phyloP scores from a whole-genome alignment of 2,888 invertebrate species.

The Plebejus anna region DNA sequence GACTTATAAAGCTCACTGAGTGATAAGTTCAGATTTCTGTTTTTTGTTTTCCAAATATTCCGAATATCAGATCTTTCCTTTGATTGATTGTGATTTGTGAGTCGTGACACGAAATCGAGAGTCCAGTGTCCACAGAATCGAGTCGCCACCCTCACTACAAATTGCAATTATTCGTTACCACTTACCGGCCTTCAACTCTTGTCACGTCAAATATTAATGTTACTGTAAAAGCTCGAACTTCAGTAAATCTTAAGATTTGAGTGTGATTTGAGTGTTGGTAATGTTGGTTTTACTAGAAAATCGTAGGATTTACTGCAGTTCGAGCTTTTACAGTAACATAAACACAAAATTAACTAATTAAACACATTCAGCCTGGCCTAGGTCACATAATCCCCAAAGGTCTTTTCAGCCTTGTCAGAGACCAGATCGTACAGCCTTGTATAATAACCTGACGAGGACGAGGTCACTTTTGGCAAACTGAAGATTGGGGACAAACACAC shows the following conservation, averaged over 20 bases:
- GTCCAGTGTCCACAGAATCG: background rate
- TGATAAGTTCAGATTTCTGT: too few species aligned
- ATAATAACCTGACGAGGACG: background rate
- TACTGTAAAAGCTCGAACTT: too few species aligned
- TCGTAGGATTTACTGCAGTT: too few species aligned
- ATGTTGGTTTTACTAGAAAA: too few species aligned
- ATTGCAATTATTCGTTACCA: background rate
- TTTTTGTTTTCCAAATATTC: too few species aligned
- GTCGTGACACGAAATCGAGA: background rate
- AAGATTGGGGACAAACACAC: slow-evolving; percentile 1
- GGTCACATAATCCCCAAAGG: slow-evolving; percentile 10
- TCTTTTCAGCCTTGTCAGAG: background rate
- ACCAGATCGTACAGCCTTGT: too few species aligned
- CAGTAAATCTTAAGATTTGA: too few species aligned
- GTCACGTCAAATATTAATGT: background rate
- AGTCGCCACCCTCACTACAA: background rate
- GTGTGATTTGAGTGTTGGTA: too few species aligned
- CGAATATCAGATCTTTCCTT: background rate
- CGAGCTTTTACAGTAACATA: too few species aligned
- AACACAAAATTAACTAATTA: background rate
- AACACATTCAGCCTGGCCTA: background rate
- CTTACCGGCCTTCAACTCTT: background rate
- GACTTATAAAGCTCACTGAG: too few species aligned
- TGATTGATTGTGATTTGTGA: background rate
- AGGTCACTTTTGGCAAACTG: slow-evolving; percentile 22